These are phyloP conservation scores for Kradibia gibbosae DNA, from an alignment of 1,140 invertebrate species.

Conservation along the genomic window DNA sequence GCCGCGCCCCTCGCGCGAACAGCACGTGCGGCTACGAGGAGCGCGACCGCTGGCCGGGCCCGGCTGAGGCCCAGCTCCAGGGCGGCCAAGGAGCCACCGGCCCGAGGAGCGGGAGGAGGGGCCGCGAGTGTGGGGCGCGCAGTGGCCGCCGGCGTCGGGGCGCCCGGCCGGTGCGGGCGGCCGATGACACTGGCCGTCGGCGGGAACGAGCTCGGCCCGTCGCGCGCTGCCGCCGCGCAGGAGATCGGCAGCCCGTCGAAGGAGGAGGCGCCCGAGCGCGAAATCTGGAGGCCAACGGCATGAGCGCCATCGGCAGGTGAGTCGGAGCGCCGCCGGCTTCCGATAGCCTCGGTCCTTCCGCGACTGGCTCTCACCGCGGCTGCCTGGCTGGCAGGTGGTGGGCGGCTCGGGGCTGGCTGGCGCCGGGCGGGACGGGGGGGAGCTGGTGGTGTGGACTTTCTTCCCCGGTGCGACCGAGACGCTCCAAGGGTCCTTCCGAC, in stretches of 20 bases:
- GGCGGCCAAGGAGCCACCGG: neutral
- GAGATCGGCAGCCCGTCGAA: no score
- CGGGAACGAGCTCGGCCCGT: neutral
- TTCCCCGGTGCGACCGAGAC: no score
- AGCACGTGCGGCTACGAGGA: conserved; percentile 35
- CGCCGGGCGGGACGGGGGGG: no score
- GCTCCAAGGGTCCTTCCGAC: no score
- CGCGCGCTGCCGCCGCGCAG: neutral
- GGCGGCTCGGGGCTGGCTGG: no score
- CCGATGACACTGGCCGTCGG: conserved; percentile 17
- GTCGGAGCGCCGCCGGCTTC: conserved; percentile 45
- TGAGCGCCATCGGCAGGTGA: conserved; percentile 72
- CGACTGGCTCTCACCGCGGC: no score
- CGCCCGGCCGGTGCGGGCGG: conserved; percentile 8
- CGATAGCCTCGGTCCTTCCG: no score
- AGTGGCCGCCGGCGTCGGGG: neutral
- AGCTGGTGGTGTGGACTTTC: no score
- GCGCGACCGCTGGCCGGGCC: neutral
- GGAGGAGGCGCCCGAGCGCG: neutral
- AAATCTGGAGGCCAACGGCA: conserved; percentile 44
- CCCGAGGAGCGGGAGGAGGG: neutral
- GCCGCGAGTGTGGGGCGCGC: neutral
- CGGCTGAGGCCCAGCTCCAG: conserved; percentile 29
- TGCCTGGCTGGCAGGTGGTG: no score
- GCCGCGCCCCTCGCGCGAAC: conserved; percentile 44